Conservation (phyloP, 2,113 vertebrate genomes). For the Lipophrys pholis region DNA sequence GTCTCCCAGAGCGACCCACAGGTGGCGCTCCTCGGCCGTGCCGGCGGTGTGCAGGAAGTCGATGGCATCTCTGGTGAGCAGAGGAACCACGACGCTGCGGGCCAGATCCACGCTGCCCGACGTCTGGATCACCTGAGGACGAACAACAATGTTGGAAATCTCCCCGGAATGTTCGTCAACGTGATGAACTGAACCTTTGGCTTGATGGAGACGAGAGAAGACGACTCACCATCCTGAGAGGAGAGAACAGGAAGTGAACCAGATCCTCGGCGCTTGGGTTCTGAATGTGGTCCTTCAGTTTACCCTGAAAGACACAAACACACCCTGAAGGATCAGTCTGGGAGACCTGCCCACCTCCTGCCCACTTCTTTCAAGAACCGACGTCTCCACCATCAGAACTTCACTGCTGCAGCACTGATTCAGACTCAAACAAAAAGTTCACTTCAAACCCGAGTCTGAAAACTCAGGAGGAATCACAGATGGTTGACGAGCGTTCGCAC, state of each 20-base stretch:
- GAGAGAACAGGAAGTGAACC: conserved; percentile 95
- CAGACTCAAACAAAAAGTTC: too few relatives aligned
- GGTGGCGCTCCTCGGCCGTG: conserved; percentile 88
- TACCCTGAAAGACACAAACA: conserved; percentile 82
- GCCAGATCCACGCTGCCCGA: conserved; percentile 91
- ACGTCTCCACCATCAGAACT: too few relatives aligned
- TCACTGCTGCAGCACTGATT: too few relatives aligned
- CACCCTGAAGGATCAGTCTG: too few relatives aligned
- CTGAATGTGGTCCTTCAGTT: conserved; percentile 92
- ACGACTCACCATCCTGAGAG: conserved; percentile 89
- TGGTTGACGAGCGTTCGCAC: too few relatives aligned
- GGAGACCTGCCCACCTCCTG: too few relatives aligned
- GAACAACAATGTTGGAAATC: background rate
- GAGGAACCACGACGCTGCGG: conserved; percentile 89
- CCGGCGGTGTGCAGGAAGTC: conserved; percentile 89
- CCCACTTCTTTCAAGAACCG: too few relatives aligned
- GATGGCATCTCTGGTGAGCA: conserved; percentile 89
- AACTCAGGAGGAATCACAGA: too few relatives aligned
- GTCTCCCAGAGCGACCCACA: conserved; percentile 92
- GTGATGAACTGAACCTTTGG: too few relatives aligned
- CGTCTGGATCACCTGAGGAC: conserved; percentile 90
- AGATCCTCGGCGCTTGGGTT: conserved; percentile 94
- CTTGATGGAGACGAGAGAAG: background rate
- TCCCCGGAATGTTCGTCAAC: too few relatives aligned
- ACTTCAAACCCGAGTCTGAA: too few relatives aligned